Evolutionary conservation across 2,113 vertebrate genomes (phyloP).

Genomic region (Zosterops pallidus): DNA sequence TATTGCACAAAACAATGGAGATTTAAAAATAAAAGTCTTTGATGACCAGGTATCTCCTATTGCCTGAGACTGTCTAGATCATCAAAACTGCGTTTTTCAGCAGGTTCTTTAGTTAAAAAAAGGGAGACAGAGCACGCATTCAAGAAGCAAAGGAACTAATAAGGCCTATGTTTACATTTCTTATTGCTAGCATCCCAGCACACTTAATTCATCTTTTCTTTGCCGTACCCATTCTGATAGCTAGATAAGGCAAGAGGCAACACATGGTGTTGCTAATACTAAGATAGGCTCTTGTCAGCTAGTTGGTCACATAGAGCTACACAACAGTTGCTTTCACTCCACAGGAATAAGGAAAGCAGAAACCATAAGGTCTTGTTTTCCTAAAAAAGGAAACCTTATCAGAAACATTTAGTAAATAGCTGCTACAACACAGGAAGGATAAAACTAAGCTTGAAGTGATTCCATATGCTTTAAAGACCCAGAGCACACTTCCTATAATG

Average conservation of each 20-base stretch:
- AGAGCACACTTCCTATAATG: background rate
- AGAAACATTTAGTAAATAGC: background rate
- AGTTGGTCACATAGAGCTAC: background rate
- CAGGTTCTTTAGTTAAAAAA: background rate
- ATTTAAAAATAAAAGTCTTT: background rate
- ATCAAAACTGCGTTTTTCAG: background rate
- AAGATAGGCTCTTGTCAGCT: background rate
- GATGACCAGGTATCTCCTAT: background rate
- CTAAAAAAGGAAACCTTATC: background rate
- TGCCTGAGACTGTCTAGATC: background rate
- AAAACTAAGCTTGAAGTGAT: background rate
- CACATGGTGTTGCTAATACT: background rate
- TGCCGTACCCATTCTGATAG: background rate
- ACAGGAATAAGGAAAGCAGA: background rate
- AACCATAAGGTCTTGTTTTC: background rate
- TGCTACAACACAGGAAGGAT: background rate
- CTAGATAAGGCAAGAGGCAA: background rate
- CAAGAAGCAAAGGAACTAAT: background rate
- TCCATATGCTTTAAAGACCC: background rate
- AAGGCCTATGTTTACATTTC: background rate
- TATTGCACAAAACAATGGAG: background rate
- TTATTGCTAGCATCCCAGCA: background rate
- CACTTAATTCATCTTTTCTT: background rate
- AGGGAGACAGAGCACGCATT: background rate
- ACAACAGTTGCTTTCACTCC: background rate